Evolutionary conservation across 2,113 vertebrate genomes (phyloP).

Genomic region (Illadopsis cleaveri): DNA sequence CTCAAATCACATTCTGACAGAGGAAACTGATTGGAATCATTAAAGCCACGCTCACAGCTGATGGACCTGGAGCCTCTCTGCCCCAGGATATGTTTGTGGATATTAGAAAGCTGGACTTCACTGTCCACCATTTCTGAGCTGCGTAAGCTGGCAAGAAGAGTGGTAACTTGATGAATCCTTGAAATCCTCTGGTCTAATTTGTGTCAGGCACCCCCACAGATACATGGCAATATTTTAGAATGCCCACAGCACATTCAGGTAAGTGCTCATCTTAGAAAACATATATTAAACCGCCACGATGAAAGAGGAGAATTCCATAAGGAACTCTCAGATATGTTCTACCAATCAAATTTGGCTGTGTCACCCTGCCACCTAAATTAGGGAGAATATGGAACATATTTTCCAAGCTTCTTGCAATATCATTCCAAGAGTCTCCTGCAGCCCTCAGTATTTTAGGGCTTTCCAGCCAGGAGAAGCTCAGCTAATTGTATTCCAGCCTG

Average conservation of each 20-base stretch:
- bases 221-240: rapidly evolving
- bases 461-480: background rate
- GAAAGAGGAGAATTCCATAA: background rate
- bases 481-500: background rate
- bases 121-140: background rate
- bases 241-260: background rate
- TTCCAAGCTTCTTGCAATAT: background rate
- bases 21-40: background rate
- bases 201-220: background rate
- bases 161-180: background rate
- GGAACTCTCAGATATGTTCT: background rate
- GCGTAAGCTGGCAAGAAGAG: background rate
- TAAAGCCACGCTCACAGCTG: background rate
- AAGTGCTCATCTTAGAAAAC: background rate
- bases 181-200: background rate
- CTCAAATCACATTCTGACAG: background rate
- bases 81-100: background rate
- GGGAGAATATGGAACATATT: background rate
- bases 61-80: background rate
- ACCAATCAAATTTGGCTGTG: background rate
- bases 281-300: rapidly evolving
- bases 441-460: background rate
- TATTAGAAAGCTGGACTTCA: background rate
- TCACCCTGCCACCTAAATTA: background rate
- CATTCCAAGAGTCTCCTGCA: background rate